Evolutionary conservation across 2,888 invertebrate genomes (phyloP).

Genomic region (Eupithecia subfuscata): DNA sequence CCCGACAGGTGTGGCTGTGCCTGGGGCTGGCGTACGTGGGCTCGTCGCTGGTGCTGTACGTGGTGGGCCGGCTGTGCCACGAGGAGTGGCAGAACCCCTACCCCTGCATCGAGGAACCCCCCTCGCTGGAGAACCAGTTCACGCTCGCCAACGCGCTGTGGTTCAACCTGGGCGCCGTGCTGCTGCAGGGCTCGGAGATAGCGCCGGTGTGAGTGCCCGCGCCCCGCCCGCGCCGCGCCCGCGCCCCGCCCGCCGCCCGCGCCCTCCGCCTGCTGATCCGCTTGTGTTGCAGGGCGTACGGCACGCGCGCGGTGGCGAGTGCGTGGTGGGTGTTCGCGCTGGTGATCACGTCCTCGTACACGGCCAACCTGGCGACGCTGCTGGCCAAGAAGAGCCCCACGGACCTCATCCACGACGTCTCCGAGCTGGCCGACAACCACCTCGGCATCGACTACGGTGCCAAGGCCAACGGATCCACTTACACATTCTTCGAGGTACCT

Average conservation of each 20-base stretch:
- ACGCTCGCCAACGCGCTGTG: conserved; percentile 93
- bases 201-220: conserved; percentile 90
- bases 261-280: background rate
- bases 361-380: conserved; percentile 95
- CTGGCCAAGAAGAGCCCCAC: conserved; percentile 90
- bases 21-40: conserved; percentile 92
- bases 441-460: conserved; percentile 94
- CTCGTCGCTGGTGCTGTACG: conserved; percentile 91
- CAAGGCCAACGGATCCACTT: conserved; percentile 92
- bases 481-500: conserved; percentile 92
- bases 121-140: conserved; percentile 93
- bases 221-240: background rate
- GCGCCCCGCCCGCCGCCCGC: conserved; percentile 18
- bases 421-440: conserved; percentile 91
- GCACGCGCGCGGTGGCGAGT: conserved; percentile 93
- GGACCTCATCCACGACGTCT: conserved; percentile 89
- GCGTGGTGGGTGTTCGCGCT: conserved; percentile 95
- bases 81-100: conserved; percentile 96
- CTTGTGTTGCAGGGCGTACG: conserved; percentile 87
- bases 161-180: conserved; percentile 93
- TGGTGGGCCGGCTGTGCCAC: conserved; percentile 92
- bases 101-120: conserved; percentile 92
- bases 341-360: conserved; percentile 94
- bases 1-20: conserved; percentile 89
- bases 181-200: conserved; percentile 95